Evolutionary conservation across 1,140 invertebrate species (phyloP), one percentile per base, ranked within the genome.

Genomic region (Pristionchus pacificus): DNA sequence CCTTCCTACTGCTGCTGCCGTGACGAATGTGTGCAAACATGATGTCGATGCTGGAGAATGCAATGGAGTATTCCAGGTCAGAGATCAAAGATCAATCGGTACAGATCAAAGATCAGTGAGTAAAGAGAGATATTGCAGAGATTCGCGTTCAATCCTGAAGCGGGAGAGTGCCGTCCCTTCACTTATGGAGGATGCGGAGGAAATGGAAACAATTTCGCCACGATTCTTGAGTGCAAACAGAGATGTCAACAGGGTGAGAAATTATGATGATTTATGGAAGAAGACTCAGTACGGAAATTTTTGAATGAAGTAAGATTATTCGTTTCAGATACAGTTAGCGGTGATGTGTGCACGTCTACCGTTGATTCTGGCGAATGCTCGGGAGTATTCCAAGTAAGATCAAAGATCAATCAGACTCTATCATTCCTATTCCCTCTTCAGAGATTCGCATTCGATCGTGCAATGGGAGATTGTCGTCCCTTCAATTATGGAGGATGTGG

Each of bases 131-230:
- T n/a, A n/a, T n/a, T 38, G 2, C 67, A 69, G 27, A 49, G 79
- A 38, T 80, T 80, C 66, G 79, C 75, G 15, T 81, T 81, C 62
- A 80, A 81, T 33, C 19, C 64, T 19, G 73, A 72, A 29, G 27
- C 69, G 3, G 77, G 77, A 59, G 76, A 77, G 24, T 81, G 80
- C 64, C 76, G 71, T 3, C 70, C 63, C 25, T 81, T 81, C 58
- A 70, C 62, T 27, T 81, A 81, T 65, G 80, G 80, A 68, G 80
- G 80, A 14, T 81, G 80, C 60, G 78, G 80, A 27, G 80, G 80
- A 32, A 81, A 77, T 49, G 75, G 76, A 33, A 81, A 81, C 76
- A 77, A 77, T 60, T 77, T 77, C 63, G 71, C 75, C 30, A 71
- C 69, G 2, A 19, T 74, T n/a, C 25, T 59, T 30, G 76, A 77